Evolutionary conservation across 2,888 invertebrate species (phyloP), one percentile per base, ranked within the genome.

Genomic region (Meliscaeva auricollis): DNA sequence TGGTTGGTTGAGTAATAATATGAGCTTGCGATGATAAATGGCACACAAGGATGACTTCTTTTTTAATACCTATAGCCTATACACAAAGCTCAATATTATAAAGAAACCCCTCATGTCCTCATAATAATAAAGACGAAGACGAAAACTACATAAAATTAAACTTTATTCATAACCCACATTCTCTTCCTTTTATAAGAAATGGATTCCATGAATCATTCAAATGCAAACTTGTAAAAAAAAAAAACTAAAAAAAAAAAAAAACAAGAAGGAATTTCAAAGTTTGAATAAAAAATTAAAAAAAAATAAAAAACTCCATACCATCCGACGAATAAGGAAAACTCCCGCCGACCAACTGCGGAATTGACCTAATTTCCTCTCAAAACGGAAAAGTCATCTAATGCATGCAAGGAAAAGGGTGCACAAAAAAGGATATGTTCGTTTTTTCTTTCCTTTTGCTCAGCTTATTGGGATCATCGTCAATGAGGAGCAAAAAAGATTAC

Each of bases 321-420:
- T n/a, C n/a, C n/a, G n/a, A 32, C 17, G 44, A 62, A 69, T 13
- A 32, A 44, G 54, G 41, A 60, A 50, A 26, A 60, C 17, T 44
- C 32, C 4, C 26, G 26, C 74, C 35, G 75, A 50, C 62, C 68
- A 72, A 76, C 72, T 68, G 69, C 76, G 84, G 84, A 85, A 80
- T 68, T 85, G 80, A 85, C 80, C 84, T 85, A 76, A 85, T 80
- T 85, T 76, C 76, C 68, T 44, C 11, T 8, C 3, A 26, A 20
- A 58, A 60, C 72, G 80, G 76, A 79, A 79, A 76, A 64, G 64
- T 79, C 75, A 17, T 69, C 75, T 80, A 80, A 85, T 85, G 62
- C 72, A 76, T 85, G 60, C 68, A 76, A 38, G n/a, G 30, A 72
- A 46, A 60, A 48, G 73, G 48, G 72, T 60, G 62, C 64, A 35